Evolutionary conservation across 2,113 vertebrate species (phyloP), one percentile per base, ranked within the genome.

Genomic region (Puntigrus tetrazona): DNA sequence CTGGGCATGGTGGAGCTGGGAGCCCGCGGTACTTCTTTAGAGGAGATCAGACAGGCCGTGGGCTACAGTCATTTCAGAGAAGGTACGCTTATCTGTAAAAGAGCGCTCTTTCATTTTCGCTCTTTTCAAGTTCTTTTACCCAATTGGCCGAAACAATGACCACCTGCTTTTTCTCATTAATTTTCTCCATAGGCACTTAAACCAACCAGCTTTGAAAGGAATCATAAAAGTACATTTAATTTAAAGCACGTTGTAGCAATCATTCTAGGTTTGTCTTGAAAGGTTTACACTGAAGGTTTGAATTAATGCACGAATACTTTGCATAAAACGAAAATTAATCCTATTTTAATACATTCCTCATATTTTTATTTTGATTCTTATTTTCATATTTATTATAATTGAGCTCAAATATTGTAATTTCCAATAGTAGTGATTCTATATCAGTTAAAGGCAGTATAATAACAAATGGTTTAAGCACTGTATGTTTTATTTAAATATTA

Each of bases 1-100:
- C 92, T 98, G 91, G 97, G 97, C 59, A 97, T 99, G 96, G 94
- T 98, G 92, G 96, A 98, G 91, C 95, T 99, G 50, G 98, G 97
- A 57, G 95, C 97, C 83, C 93, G 94, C 7, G 97, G 97, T 2
- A 92, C 94, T 34, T 97, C 97, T 10, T 88, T 97, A 88, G 95
- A 96, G 82, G 96, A 99, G 93, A 98, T 99, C 76, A 94, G 95
- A 50, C 97, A 96, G 86, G 92, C 94, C 8, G 89, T 98, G 89
- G 97, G 97, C 6, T 98, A 97, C 89, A 96, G 94, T 85, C 88
- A 91, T 88, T 92, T 97, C 75, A 95, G 95, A 93, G 94, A 93
- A 70, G 97, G 98, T 98, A 67, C 79, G 73, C 73, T 36, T 20
- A 67, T 9, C 34, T 36, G 11, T 7, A 55, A 55, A 55, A 73